Conservation (phyloP, 2,888 invertebrate species). For the Willowsia nigromaculata region DNA sequence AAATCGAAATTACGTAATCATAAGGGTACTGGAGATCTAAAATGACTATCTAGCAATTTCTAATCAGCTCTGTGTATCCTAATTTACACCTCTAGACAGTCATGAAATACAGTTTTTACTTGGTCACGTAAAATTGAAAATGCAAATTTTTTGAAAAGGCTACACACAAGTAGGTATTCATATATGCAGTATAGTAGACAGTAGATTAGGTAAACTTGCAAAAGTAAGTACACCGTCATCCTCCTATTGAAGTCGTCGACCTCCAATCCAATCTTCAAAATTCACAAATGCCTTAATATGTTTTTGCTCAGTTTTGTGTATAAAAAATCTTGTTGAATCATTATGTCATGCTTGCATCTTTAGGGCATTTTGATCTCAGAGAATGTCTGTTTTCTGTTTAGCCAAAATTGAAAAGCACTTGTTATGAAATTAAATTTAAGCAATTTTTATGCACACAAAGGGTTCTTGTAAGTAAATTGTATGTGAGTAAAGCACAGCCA, state of each 20-base stretch:
- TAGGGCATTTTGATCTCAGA: neutral
- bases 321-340: neutral
- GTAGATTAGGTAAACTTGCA: no score
- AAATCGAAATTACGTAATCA: no score
- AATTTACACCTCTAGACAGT: no score
- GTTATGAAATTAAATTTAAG: neutral
- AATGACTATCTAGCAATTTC: no score
- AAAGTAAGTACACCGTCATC: neutral
- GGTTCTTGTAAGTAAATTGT: no score
- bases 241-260: conserved; percentile 34
- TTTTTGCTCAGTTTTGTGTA: neutral
- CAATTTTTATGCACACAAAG: neutral
- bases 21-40: no score
- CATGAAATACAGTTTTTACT: no score
- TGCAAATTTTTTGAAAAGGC: conserved; percentile 26
- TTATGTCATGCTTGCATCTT: neutral
- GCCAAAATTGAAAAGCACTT: neutral
- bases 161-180: no score
- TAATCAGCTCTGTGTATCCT: no score
- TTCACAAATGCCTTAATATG: neutral
- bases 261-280: neutral
- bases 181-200: no score
- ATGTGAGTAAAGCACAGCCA: no score
- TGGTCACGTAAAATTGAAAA: conserved; percentile 44
- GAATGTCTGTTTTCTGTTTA: neutral